phyloP scores from a whole-genome alignment of 2,888 invertebrate species.

The Alviniconcha strummeri region DNA sequence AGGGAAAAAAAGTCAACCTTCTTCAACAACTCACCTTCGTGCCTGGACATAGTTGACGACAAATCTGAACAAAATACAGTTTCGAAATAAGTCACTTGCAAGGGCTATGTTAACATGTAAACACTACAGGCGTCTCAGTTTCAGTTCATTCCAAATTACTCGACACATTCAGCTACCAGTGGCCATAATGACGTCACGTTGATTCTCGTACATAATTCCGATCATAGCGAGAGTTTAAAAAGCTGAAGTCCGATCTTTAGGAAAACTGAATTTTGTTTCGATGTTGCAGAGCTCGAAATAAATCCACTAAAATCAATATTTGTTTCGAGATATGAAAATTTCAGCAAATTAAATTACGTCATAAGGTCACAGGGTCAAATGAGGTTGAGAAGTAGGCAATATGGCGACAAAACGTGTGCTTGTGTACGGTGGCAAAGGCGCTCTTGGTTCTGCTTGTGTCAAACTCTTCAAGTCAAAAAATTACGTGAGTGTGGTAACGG shows the following conservation, averaged over 20 bases:
- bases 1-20: conserved; percentile 37
- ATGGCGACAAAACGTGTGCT: conserved; percentile 77
- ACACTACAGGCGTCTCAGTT: conserved; percentile 12
- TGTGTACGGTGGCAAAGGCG: conserved; percentile 96
- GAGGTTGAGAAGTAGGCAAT: neutral
- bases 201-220: conserved; percentile 55
- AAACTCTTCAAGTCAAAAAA: conserved; percentile 91
- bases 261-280: too few relatives aligned
- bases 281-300: too few relatives aligned
- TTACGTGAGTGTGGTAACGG: conserved; percentile 80
- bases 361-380: conserved; percentile 1
- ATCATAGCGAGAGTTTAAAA: conserved; percentile 34
- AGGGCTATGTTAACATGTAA: neutral
- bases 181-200: conserved; percentile 69
- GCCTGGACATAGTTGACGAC: conserved; percentile 84
- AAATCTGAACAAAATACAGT: neutral
- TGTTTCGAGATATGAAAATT: too few relatives aligned
- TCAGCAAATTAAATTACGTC: too few relatives aligned
- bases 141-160: conserved; percentile 33
- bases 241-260: neutral
- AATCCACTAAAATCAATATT: too few relatives aligned
- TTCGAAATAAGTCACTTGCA: neutral
- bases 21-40: conserved; percentile 79
- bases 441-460: conserved; percentile 92
- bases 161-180: conserved; percentile 49